Evolutionary conservation across 2,888 invertebrate genomes (phyloP), one percentile per base, ranked within the genome.

Genomic region (Carterocephalus palaemon): DNA sequence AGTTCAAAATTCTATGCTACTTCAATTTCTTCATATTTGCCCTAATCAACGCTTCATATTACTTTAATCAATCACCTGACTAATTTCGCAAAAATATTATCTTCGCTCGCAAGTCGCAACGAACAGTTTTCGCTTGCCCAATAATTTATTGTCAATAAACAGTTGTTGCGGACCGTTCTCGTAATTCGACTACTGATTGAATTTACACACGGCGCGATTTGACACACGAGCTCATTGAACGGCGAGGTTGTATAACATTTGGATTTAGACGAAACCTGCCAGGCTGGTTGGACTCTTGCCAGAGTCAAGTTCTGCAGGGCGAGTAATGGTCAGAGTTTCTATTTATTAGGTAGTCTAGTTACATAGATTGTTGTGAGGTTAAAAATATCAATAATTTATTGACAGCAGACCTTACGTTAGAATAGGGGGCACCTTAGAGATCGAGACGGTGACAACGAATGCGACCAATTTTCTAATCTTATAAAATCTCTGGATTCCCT

Each of bases 371-470:
- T 19, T 19, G 6, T 19, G 19, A 19, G 6, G 6, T 19, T 19
- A 3, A 19, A 19, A 19, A 19, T 19, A 19, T 6, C 19, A 4
- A 4, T 19, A 19, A 19, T 6, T 19, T 6, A 19, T 4, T 4
- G 3, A 4, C 19, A 19, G 19, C 19, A 19, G 6, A 19, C 19
- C 6, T 19, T 4, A 19, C 3, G 6, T 4, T 19, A 19, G 6
- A 19, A 3, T 19, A 19, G 19, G 19, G 6, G 3, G 19, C 4
- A 6, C 3, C 19, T 6, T 19, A 4, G 19, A 3, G 6, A 19
- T 4, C 19, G 19, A 3, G 6, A 19, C 23, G 23, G 19, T 13
- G 36, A 32, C 45, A 60, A 54, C 53, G 52, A 51, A 60, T 52
- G 52, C 60, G 4, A 46, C 54, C 29, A n/a, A 59, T 65, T n/a